A percentile compares a stretch with the other conserved stretches of the same genome.
phyloP scores from a whole-genome alignment of 2,113 vertebrate genomes.

The Gadus chalcogrammus region DNA sequence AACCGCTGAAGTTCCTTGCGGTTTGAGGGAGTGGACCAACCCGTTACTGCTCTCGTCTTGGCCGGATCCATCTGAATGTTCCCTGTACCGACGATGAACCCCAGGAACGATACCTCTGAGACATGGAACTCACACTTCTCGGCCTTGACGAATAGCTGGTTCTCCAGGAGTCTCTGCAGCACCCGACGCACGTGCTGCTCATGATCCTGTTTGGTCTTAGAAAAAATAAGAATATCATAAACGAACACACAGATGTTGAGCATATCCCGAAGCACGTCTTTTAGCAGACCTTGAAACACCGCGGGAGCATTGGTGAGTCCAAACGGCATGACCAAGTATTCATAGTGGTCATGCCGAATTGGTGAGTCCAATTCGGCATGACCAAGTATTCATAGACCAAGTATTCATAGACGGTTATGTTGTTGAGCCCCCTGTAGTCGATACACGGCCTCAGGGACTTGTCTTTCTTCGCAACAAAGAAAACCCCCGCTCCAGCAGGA shows the following conservation, averaged over 20 bases:
- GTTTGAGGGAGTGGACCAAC: not conserved
- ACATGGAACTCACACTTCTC: not conserved
- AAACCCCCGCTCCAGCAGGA: no score
- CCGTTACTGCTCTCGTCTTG: not conserved
- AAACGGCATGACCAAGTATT: not conserved
- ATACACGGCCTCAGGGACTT: not conserved
- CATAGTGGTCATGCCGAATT: not conserved
- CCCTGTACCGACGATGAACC: not conserved
- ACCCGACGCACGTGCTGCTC: not conserved
- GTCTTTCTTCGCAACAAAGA: not conserved
- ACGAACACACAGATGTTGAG: not conserved
- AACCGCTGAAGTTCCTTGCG: no score
- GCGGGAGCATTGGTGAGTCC: not conserved
- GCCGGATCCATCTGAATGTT: not conserved
- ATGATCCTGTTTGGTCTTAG: not conserved
- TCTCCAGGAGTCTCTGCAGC: not conserved
- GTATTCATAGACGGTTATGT: no score
- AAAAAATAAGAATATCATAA: not conserved
- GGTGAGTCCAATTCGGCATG: no score
- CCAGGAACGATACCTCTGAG: not conserved
- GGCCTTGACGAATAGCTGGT: not conserved
- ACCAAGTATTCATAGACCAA: not conserved
- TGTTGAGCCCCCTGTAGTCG: not conserved
- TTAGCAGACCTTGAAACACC: not conserved
- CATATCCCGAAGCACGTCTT: not conserved